phyloP scores from a whole-genome alignment of 2,888 invertebrate genomes.

The Tetragonisca angustula region DNA sequence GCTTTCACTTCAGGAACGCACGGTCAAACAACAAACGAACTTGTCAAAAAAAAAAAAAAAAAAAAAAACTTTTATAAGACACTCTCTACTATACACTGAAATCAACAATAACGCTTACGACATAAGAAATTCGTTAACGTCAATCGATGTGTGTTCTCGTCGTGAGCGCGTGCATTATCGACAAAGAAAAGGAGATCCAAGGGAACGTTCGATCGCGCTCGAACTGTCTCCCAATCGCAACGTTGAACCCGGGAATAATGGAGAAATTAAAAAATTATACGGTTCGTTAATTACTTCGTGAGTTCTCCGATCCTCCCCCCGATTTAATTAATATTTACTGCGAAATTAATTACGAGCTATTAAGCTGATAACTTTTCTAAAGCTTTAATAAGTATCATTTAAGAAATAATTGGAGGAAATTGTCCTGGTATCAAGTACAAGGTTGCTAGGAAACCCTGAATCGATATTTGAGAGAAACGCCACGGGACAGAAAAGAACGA shows the following conservation, averaged over 20 bases:
- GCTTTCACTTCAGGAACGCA: conserved; percentile 30
- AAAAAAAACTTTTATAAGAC: conserved; percentile 17
- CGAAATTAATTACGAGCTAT: not conserved
- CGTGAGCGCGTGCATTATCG: conserved; percentile 4
- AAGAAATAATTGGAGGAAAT: conserved; percentile 13
- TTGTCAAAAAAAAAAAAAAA: not conserved
- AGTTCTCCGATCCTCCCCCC: not conserved
- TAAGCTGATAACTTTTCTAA: conserved; percentile 5
- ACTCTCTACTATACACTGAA: conserved; percentile 46
- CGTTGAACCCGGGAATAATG: too few relatives aligned
- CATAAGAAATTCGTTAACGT: conserved; percentile 37
- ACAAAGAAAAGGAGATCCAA: not conserved
- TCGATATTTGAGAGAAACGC: conserved; percentile 9
- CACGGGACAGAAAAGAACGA: not conserved
- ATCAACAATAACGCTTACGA: conserved; percentile 62
- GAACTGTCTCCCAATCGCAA: not conserved
- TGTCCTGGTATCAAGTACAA: not conserved
- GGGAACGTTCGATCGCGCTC: not conserved
- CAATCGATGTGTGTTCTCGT: conserved; percentile 12
- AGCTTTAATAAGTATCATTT: not conserved
- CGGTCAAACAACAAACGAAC: conserved; percentile 54
- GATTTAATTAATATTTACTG: not conserved
- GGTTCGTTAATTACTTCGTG: not conserved
- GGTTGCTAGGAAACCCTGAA: conserved; percentile 2
- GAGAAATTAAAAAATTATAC: not conserved